Percentiles rank a stretch among this genome's conserved stretches.
Evolutionary conservation across 2,797 vertebrate species (phyloP).

Genomic region (Chaenodraco wilsoni): DNA sequence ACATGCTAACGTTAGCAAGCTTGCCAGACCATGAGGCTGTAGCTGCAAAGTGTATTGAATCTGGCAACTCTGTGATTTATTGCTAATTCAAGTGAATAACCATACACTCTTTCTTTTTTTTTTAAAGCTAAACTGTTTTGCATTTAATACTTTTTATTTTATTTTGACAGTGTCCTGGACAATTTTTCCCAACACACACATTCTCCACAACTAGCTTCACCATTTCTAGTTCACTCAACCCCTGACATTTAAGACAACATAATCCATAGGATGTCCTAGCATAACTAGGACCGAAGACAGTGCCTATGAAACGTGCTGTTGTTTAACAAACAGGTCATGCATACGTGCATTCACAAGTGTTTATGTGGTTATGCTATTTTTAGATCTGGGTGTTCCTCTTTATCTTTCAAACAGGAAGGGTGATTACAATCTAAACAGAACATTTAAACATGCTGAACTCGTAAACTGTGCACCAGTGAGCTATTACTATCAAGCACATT

Average conservation of each 20-base stretch:
- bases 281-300: not conserved
- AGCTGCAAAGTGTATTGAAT: too few relatives aligned
- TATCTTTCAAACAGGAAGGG: conserved; percentile 66
- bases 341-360: not conserved
- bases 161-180: not conserved
- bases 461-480: conserved; percentile 21
- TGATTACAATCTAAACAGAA: conserved; percentile 55
- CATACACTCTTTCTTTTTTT: not conserved
- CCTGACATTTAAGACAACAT: not conserved
- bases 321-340: not conserved
- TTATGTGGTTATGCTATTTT: conserved; percentile 17
- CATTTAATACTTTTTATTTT: not conserved
- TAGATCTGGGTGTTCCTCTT: conserved; percentile 56
- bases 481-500: conserved; percentile 2
- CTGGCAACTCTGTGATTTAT: too few relatives aligned
- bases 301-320: not conserved
- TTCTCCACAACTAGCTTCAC: not conserved
- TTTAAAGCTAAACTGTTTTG: not conserved
- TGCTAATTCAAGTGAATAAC: too few relatives aligned
- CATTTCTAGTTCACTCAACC: not conserved
- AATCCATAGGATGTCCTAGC: not conserved
- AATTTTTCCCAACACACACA: not conserved
- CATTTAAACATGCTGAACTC: too few relatives aligned
- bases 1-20: too few relatives aligned
- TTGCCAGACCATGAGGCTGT: too few relatives aligned